Percentiles rank a stretch among this genome's conserved stretches.
Evolutionary conservation across 2,888 invertebrate species (phyloP).

Genomic region (Brassicogethes aeneus): DNA sequence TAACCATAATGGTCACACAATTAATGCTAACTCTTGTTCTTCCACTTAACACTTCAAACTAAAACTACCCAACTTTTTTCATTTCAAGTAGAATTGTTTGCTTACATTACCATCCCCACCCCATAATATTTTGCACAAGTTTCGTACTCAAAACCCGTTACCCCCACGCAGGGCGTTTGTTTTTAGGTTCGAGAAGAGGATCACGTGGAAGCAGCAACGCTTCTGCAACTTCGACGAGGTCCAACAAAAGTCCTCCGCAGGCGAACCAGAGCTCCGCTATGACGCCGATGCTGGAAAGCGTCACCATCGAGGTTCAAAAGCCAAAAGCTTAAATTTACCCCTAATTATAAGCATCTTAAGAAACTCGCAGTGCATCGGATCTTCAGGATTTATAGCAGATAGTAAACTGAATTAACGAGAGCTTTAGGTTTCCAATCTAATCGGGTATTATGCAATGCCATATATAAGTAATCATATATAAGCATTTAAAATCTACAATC

Average conservation of each 20-base stretch:
- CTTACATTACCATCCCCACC: no score
- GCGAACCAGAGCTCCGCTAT: slow-evolving; percentile 29
- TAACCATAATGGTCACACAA: no score
- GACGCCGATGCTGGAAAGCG: slow-evolving; percentile 50
- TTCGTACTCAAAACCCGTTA: slow-evolving; percentile 28
- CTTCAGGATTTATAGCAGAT: no score
- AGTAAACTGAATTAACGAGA: no score
- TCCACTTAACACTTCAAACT: no score
- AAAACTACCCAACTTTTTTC: not conserved
- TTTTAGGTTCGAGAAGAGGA: slow-evolving; percentile 56
- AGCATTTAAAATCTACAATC: slow-evolving; percentile 21
- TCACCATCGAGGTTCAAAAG: slow-evolving; percentile 70
- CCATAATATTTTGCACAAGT: no score
- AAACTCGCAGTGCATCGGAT: no score
- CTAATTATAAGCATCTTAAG: slow-evolving; percentile 9
- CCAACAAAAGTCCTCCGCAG: slow-evolving; percentile 49
- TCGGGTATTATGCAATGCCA: no score
- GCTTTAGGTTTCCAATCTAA: no score
- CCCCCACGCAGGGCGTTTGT: slow-evolving; percentile 34
- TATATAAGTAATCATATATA: no score
- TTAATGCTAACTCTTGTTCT: no score
- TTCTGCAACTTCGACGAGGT: slow-evolving; percentile 63
- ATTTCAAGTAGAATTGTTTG: not conserved
- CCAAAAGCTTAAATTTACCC: slow-evolving; percentile 40
- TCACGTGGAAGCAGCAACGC: slow-evolving; percentile 71